Evolutionary conservation across 2,797 vertebrate species (phyloP).

Genomic region (Enteromius paludinosus): DNA sequence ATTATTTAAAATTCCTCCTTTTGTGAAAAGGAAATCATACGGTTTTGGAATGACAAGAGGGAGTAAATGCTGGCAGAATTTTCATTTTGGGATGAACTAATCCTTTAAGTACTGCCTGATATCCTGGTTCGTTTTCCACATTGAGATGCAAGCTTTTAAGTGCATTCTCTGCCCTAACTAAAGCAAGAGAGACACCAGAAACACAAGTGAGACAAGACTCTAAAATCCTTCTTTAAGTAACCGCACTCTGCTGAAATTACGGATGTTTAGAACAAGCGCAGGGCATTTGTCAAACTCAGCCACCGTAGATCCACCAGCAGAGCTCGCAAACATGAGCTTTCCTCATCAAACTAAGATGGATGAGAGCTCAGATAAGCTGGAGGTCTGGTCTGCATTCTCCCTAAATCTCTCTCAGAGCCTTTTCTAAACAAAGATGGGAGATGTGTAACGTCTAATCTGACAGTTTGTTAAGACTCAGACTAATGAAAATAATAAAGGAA

Average conservation of each 20-base stretch:
- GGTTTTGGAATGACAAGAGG: not conserved
- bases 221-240: slow-evolving; percentile 34
- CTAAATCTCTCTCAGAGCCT: slow-evolving; percentile 59
- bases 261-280: slow-evolving; percentile 60
- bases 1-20: not conserved
- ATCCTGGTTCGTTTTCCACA: slow-evolving; percentile 26
- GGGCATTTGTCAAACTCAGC: slow-evolving; percentile 60
- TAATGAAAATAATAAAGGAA: slow-evolving; percentile 66
- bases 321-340: slow-evolving; percentile 54
- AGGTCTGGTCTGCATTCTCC: slow-evolving; percentile 55
- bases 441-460: slow-evolving; percentile 66
- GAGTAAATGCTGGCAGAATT: slow-evolving; percentile 3
- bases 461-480: slow-evolving; percentile 70
- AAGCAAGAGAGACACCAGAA: slow-evolving; percentile 28
- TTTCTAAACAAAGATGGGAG: slow-evolving; percentile 68
- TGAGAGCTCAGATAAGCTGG: slow-evolving; percentile 54
- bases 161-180: slow-evolving; percentile 32
- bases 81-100: slow-evolving; percentile 34
- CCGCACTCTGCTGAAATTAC: slow-evolving; percentile 25
- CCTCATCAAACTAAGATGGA: slow-evolving; percentile 53
- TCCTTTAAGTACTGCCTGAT: slow-evolving; percentile 32
- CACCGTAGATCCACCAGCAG: slow-evolving; percentile 44
- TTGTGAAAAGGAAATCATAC: not conserved
- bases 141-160: slow-evolving; percentile 44
- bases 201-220: slow-evolving; percentile 32